Evolutionary conservation across 2,797 vertebrate species (phyloP).

Genomic region (Hippopotamyrus pictus): DNA sequence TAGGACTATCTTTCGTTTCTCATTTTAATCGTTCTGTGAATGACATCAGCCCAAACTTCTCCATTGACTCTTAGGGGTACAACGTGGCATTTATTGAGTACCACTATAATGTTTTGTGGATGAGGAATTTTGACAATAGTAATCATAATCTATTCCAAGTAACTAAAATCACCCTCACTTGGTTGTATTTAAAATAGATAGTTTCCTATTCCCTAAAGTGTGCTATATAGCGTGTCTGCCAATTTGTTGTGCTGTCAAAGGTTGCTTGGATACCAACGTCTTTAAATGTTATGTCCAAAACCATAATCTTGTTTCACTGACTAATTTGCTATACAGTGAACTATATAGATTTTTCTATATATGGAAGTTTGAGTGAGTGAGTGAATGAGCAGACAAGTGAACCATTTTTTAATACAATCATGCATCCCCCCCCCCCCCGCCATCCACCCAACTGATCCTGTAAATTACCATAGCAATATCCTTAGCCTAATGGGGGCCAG

Average conservation of each 20-base stretch:
- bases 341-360: neutral
- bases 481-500: neutral
- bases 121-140: neutral
- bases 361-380: neutral
- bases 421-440: neutral
- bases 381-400: neutral
- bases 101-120: neutral
- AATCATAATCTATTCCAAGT: neutral
- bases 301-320: neutral
- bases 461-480: neutral
- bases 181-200: neutral
- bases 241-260: neutral
- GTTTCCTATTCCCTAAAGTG: neutral
- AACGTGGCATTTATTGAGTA: neutral
- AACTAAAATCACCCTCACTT: neutral
- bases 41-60: neutral
- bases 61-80: neutral
- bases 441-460: neutral
- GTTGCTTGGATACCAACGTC: neutral
- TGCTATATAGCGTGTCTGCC: neutral
- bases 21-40: neutral
- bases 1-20: neutral
- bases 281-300: neutral
- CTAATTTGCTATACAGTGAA: neutral
- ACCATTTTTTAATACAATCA: neutral